Evolutionary conservation across 2,797 vertebrate genomes (phyloP).

Genomic region (Echiichthys vipera): DNA sequence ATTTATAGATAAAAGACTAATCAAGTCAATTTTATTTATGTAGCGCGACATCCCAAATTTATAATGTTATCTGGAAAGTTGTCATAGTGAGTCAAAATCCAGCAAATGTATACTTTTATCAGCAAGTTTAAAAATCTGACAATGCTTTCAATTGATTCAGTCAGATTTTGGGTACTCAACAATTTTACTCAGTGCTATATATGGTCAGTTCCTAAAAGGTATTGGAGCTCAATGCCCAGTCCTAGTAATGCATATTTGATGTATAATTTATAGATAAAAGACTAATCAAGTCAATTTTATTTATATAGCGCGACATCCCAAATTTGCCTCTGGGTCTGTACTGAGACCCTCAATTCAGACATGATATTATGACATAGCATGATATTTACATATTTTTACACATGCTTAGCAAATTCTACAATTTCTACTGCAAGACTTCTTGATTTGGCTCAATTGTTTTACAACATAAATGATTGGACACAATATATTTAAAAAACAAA

Average conservation of each 20-base stretch:
- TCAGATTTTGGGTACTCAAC: background rate
- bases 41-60: too few relatives aligned
- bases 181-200: background rate
- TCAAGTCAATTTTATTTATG: too few relatives aligned
- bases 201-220: background rate
- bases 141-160: background rate
- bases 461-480: constrained; percentile 6
- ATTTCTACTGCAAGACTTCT: background rate
- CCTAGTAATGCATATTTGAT: background rate
- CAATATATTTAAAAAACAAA: constrained; percentile 6
- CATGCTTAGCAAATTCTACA: background rate
- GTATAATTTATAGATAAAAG: background rate
- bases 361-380: too few relatives aligned
- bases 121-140: background rate
- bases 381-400: background rate
- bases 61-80: background rate
- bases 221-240: background rate
- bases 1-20: background rate
- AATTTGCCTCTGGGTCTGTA: too few relatives aligned
- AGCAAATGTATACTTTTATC: background rate
- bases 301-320: too few relatives aligned
- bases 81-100: background rate
- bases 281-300: too few relatives aligned
- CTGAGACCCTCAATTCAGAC: too few relatives aligned
- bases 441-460: constrained; percentile 1